Percentiles rank a stretch among this genome's conserved stretches.
Evolutionary conservation across 2,113 vertebrate genomes (phyloP).

Genomic region (Sitta europaea): DNA sequence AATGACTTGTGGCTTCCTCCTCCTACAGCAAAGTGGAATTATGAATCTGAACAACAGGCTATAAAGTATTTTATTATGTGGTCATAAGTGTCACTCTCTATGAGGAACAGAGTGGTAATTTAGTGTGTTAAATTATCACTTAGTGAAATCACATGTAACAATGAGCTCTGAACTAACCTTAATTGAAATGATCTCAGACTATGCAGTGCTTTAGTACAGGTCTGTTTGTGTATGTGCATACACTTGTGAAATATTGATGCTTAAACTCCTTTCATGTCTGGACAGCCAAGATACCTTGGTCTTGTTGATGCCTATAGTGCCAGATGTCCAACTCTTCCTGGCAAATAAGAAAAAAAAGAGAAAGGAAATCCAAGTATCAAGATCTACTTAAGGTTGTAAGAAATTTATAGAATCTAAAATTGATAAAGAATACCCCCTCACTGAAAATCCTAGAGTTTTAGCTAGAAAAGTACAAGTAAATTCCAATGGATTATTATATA

Average conservation of each 20-base stretch:
- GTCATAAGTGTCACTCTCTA: constrained; percentile 10
- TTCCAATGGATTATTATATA: background rate
- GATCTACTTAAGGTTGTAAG: background rate
- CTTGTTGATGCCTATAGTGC: background rate
- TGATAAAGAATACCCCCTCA: background rate
- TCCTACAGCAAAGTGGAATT: constrained; percentile 26
- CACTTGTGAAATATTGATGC: background rate
- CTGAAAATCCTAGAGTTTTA: background rate
- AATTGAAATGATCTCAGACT: background rate
- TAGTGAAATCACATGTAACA: background rate
- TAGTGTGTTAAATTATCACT: constrained; percentile 10
- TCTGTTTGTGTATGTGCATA: background rate
- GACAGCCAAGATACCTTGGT: background rate
- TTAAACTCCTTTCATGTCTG: background rate
- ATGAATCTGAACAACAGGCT: constrained; percentile 4
- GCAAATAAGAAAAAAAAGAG: background rate
- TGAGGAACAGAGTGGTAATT: background rate
- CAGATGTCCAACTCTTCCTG: background rate
- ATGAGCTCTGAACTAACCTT: constrained; percentile 6
- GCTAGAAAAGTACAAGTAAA: background rate
- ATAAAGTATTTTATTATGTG: constrained; percentile 43
- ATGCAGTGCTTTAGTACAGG: background rate
- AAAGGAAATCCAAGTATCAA: background rate
- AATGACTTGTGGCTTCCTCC: constrained; percentile 12
- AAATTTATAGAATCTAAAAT: background rate